A percentile compares a stretch with the other conserved stretches of the same genome.
Conservation (phyloP, 2,797 vertebrate species). For the Halcyon smyrnensis region DNA sequence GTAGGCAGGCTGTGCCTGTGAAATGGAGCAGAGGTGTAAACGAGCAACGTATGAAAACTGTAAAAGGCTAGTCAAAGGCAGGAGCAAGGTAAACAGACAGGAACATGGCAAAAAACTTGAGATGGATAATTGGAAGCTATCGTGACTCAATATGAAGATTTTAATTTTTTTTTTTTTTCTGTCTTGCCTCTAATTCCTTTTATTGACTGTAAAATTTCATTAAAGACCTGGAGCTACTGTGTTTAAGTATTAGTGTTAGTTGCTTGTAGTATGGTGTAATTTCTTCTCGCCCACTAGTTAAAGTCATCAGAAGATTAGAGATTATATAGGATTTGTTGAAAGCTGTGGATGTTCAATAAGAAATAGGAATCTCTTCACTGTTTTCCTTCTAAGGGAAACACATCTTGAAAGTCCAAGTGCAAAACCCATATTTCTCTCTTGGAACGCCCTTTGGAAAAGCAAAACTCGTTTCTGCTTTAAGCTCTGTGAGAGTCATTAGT, state of each 20-base stretch:
- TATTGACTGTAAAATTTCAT: background rate
- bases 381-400: background rate
- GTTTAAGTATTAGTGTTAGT: background rate
- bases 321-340: background rate
- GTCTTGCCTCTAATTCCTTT: background rate
- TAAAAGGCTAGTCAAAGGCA: background rate
- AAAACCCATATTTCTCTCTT: background rate
- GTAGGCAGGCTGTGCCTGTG: accelerated
- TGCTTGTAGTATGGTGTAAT: background rate
- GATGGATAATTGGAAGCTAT: background rate
- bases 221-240: background rate
- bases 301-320: background rate
- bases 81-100: background rate
- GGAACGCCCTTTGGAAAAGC: background rate
- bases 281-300: background rate
- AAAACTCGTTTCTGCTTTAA: background rate
- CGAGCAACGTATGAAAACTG: background rate
- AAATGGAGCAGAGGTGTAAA: background rate
- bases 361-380: background rate
- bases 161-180: background rate
- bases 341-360: background rate
- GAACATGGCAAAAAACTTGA: background rate
- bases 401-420: background rate
- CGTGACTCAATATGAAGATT: background rate
- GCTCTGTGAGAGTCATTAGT: background rate